These are phyloP conservation scores for Anhinga rufa DNA, from an alignment of 2,113 vertebrate genomes.

Conservation along the genomic window DNA sequence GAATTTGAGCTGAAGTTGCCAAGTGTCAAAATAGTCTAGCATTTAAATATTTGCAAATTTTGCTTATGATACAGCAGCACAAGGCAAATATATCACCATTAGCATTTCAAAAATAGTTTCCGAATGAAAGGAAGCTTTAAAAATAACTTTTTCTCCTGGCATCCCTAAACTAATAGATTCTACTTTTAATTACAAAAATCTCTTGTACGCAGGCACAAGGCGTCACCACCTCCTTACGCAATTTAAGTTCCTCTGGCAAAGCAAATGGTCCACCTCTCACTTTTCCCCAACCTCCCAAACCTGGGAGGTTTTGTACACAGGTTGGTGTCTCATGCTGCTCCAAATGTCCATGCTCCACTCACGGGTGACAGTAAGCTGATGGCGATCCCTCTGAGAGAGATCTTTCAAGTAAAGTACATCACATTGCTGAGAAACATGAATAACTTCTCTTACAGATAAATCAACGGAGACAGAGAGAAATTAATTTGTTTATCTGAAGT, in stretches of 20 bases:
- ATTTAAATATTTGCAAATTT: constrained; percentile 27
- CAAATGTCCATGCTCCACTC: background rate
- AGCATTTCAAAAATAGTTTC: constrained; percentile 54
- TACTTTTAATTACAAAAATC: background rate
- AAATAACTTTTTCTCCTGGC: constrained; percentile 17
- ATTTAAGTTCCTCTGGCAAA: background rate
- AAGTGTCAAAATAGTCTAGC: constrained; percentile 25
- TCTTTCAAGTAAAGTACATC: background rate
- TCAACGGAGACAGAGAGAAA: background rate
- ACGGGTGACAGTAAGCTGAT: background rate
- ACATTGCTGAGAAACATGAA: background rate
- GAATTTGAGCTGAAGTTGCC: background rate
- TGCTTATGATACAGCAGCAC: background rate
- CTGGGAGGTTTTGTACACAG: background rate
- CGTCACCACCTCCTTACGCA: background rate
- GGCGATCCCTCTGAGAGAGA: background rate
- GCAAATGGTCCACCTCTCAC: background rate
- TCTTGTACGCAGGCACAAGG: background rate
- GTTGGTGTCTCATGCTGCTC: background rate
- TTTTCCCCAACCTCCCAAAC: background rate
- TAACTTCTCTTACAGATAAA: background rate
- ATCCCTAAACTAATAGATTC: constrained; percentile 17
- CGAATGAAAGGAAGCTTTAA: constrained; percentile 38
- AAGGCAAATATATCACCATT: constrained; percentile 14
- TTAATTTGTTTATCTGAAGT: background rate